Evolutionary conservation across 2,797 vertebrate species (phyloP).

Genomic region (Anguilla megastoma): DNA sequence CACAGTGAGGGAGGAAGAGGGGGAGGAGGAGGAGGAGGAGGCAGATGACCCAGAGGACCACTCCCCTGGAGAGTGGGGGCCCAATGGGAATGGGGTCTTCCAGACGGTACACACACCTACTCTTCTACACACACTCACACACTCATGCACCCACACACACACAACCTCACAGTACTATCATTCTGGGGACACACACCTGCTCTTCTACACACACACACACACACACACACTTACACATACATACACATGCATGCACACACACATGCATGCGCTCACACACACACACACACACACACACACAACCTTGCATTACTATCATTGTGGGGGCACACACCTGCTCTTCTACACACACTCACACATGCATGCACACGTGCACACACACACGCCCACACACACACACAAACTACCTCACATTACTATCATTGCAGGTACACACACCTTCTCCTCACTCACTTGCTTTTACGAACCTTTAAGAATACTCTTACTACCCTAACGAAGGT

Average conservation of each 20-base stretch:
- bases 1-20: constrained; percentile 78
- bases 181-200: background rate
- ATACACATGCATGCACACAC: background rate
- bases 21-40: constrained; percentile 75
- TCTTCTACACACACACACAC: constrained; percentile 15
- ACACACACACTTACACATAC: background rate
- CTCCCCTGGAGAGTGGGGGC: constrained; percentile 70
- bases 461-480: too few relatives aligned
- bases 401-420: background rate
- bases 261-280: background rate
- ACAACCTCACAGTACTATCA: too few relatives aligned
- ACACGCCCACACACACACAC: background rate
- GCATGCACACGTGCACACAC: background rate
- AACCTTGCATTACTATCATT: too few relatives aligned
- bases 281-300: too few relatives aligned
- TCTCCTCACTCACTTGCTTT: too few relatives aligned
- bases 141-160: background rate
- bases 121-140: constrained; percentile 38
- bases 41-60: constrained; percentile 75
- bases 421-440: too few relatives aligned
- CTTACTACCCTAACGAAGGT: too few relatives aligned
- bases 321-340: constrained; percentile 57
- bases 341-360: background rate
- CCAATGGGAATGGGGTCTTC: constrained; percentile 70
- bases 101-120: constrained; percentile 68